Base-by-base conservation (phyloP, 2,113 vertebrate genomes). In the Loxodonta africana region DNA sequence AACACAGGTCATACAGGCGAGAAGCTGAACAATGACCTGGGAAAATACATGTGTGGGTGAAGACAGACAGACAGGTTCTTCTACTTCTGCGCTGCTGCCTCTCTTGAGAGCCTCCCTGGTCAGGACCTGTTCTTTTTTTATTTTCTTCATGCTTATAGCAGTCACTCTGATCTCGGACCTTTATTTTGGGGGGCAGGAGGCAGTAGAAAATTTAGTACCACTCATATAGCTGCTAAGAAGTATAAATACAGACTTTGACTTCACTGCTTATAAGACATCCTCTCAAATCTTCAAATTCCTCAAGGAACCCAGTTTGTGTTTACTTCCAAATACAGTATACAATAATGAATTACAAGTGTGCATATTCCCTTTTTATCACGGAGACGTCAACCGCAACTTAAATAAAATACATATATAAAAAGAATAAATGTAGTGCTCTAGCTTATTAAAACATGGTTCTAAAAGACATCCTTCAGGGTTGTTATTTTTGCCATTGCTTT, bases 331-430 rank as follows among this genome's bases (percentile, higher is more conserved):
- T 73, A 88, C 41, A 86, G 21, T 83, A 8, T 95, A 53, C 76
- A 90, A 84, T 44, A 87, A 26, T 69, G 67, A 73, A 17, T 30
- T 51, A 51, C 26, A 51, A 51, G 23, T 28, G 10, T 92, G 30
- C 78, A 1, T 80, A 51, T 63, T 93, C 71, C 71, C 44, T 88
- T 88, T 4, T 74, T 20, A 77, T 94, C 23, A 80, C 51, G 78
- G 12, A 73, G 20, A 95, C 74, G 1, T 73, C 17, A 33, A 71
- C 93, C 33, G 93, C 33, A 84, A 21, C 91, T 51, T 93, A 88
- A 84, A n/a, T 92, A 81, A 94, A 94, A 84, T 71, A 81, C 12
- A 92, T 67, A 71, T 90, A 74, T 17, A 92, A 93, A 57, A 67
- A 88, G 17, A 96, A 86, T 53, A 82, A 94, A 65, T 76, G 15